Base-by-base conservation (phyloP, 2,888 invertebrate species). In the Chrysotoxum bicinctum region DNA sequence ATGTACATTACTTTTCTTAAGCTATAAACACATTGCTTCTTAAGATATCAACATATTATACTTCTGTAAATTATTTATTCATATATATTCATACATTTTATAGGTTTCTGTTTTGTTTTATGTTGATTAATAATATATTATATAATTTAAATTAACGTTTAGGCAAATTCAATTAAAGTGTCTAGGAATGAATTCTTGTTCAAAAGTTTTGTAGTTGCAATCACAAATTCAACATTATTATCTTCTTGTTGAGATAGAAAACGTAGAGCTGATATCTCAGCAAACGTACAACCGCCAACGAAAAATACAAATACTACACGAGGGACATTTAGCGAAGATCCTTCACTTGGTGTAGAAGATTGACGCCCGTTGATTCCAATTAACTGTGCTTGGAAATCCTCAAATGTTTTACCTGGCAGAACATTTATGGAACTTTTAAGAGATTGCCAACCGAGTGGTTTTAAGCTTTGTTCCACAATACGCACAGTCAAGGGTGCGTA, bases 261-360 rank as follows among this genome's bases (percentile, higher is more conserved):
- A 79, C 96, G 93, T 10, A 96, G 90, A 0, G 96, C 96, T 0
- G 96, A 96, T 89, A 96, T 95, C 92, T 99, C 99, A 1, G 98
- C 97, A 92, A 96, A 98, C 0, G 99, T 99, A 90, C 98, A 97
- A 0, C 99, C 99, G 5, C 99, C 99, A 16, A 99, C 95, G 90
- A 99, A 98, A 91, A 98, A 98, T 0, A 99, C 97, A 0, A 99
- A 93, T 9, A 98, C 95, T 3, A 98, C 95, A 87, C 90, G 89
- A 52, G 90, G 90, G 72, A 89, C 88, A 84, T 92, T 89, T 69
- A 91, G 88, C 70, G 91, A 90, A 3, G 95, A 94, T 79, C 93
- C 93, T 66, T 94, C 94, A 87, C 94, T 94, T 0, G 94, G 93
- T 19, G 94, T 93, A 0, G 94, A 94, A 74, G 93, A 93, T 73